A percentile compares a stretch with the other conserved stretches of the same genome.
Conservation (phyloP, 1,140 invertebrate genomes). For the Drosophila nasuta region DNA sequence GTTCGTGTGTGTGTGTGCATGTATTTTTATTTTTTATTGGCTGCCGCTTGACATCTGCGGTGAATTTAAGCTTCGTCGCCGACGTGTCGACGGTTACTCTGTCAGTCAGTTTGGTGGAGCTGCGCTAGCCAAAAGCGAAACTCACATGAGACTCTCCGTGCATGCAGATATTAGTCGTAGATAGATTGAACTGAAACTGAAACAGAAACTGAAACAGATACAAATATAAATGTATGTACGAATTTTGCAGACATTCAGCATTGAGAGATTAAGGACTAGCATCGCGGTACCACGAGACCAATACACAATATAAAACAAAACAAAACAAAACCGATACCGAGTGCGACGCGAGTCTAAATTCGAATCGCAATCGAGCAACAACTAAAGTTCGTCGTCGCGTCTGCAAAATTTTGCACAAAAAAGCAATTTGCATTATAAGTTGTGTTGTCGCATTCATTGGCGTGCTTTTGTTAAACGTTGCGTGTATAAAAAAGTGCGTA, state of each 20-base stretch:
- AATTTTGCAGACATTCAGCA: slow-evolving; percentile 35
- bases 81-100: slow-evolving; percentile 55
- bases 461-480: slow-evolving; percentile 14
- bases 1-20: slow-evolving; percentile 3
- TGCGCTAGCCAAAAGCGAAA: slow-evolving; percentile 52
- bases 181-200: slow-evolving; percentile 14
- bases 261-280: slow-evolving; percentile 4
- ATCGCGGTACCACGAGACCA: slow-evolving; percentile 19
- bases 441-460: not conserved
- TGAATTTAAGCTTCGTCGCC: slow-evolving; percentile 68
- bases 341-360: slow-evolving; percentile 18
- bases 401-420: slow-evolving; percentile 32
- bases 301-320: not conserved
- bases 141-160: slow-evolving; percentile 46
- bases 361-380: not conserved
- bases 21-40: slow-evolving; percentile 49
- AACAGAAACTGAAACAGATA: slow-evolving; percentile 29
- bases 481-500: slow-evolving; percentile 42
- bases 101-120: slow-evolving; percentile 53
- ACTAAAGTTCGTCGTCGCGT: slow-evolving; percentile 35
- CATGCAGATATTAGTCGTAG: slow-evolving; percentile 43
- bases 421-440: slow-evolving; percentile 42
- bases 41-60: slow-evolving; percentile 64
- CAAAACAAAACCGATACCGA: slow-evolving; percentile 3
- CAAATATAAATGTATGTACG: slow-evolving; percentile 7